These are phyloP conservation scores for Epirrhoe tristata DNA, from an alignment of 2,888 invertebrate species.

Conservation along the genomic window DNA sequence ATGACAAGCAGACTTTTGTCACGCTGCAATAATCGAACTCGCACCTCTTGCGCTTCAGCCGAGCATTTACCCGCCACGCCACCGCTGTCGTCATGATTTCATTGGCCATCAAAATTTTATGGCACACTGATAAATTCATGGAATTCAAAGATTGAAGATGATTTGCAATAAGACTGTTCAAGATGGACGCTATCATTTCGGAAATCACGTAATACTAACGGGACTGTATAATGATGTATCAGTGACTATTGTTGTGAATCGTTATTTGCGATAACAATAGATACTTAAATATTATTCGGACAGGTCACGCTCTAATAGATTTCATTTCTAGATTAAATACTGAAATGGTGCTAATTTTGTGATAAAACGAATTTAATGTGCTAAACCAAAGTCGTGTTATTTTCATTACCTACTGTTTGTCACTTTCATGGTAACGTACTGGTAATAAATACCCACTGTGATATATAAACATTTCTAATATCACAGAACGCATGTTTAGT, in stretches of 20 bases:
- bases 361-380: slow-evolving; percentile 17
- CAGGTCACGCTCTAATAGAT: background rate
- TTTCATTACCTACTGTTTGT: slow-evolving; percentile 7
- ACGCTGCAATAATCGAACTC: too few species aligned
- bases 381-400: slow-evolving; percentile 10
- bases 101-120: background rate
- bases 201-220: background rate
- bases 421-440: background rate
- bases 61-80: too few species aligned
- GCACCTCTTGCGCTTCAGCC: too few species aligned
- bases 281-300: background rate
- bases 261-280: background rate
- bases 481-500: background rate
- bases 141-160: background rate
- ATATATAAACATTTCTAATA: background rate
- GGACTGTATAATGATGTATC: background rate
- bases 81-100: background rate
- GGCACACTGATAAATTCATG: background rate
- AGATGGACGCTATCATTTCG: background rate
- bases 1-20: too few species aligned
- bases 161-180: background rate
- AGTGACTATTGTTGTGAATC: background rate
- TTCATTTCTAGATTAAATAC: background rate
- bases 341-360: slow-evolving; percentile 9
- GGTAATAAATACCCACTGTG: background rate